Evolutionary conservation across 1,140 invertebrate species (phyloP), one percentile per base, ranked within the genome.

Genomic region (Diploscapter pachys): DNA sequence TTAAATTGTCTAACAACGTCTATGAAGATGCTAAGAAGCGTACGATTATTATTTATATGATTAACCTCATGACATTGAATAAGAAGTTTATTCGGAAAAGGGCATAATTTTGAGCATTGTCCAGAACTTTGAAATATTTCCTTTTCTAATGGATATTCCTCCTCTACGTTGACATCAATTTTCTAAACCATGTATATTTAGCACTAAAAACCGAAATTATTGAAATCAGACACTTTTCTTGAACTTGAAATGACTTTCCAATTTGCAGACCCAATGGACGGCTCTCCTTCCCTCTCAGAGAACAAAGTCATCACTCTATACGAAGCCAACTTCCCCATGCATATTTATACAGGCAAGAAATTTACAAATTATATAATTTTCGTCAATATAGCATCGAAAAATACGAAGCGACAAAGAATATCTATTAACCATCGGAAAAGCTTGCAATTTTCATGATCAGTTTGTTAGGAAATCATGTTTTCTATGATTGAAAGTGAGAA

Each of bases 261-360:
- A 48, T 63, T 55, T 80, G 56, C 69, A 80, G 79, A 79, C 59
- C 78, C 79, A 48, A 65, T 76, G 52, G 78, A 80, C 67, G 79
- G 79, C 55, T 72, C 67, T 13, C 65, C 79, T 54, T 79, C 79
- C 56, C 70, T 80, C 3, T 80, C 78, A 4, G 79, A 80, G 51
- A 76, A 71, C 53, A 80, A 80, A 62, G 77, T 80, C 3, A 53
- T 71, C 50, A 62, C 68, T 5, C 73, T 77, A 31, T 72, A 65
- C 55, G 75, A 79, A 49, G 78, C 71, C 49, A 70, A 52, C 4
- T 75, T 74, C 48, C 74, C 78, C 9, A 63, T 80, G 4, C 67
- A 67, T 55, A 66, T 69, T 3, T 80, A 79, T 50, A 80, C 78
- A n/a, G 31, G 31, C 31, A 31, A 31, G 31, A 31, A 31, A 31